A percentile compares a stretch with the other conserved stretches of the same genome.
phyloP scores from a whole-genome alignment of 2,797 vertebrate genomes.

The Taeniopygia guttata region DNA sequence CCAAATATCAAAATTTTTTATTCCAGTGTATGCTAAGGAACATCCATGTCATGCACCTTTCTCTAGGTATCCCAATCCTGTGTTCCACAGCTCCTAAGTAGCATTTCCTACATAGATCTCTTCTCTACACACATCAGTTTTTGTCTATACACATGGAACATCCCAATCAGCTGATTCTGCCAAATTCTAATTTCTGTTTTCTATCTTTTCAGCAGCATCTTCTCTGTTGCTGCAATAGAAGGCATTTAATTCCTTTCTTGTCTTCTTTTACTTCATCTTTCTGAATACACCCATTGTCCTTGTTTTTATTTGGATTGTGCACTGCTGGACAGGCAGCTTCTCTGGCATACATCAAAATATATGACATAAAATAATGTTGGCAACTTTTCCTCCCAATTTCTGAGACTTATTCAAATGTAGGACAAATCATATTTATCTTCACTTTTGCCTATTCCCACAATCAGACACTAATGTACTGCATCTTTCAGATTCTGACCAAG shows the following conservation, averaged over 20 bases:
- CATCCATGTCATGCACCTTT: background rate
- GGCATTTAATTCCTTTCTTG: background rate
- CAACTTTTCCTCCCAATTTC: background rate
- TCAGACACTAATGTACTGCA: background rate
- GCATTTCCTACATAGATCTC: background rate
- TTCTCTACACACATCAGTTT: background rate
- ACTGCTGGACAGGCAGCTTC: background rate
- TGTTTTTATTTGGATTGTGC: background rate
- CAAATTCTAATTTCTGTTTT: background rate
- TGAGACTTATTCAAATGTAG: background rate
- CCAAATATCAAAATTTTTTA: background rate
- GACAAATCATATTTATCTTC: background rate
- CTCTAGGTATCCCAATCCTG: background rate
- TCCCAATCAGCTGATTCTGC: background rate
- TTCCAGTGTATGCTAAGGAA: background rate
- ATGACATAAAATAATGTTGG: background rate
- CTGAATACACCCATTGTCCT: background rate
- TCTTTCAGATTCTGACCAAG: background rate
- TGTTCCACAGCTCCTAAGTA: background rate
- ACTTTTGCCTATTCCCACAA: background rate
- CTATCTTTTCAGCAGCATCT: background rate
- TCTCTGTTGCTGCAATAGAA: background rate
- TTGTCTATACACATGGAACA: background rate
- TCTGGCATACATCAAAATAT: background rate
- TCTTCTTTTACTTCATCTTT: background rate